Percentiles rank a stretch among this genome's conserved stretches.
These are phyloP conservation scores for Cynopterus sphinx DNA, from an alignment of 2,797 vertebrate species.

Conservation along the genomic window DNA sequence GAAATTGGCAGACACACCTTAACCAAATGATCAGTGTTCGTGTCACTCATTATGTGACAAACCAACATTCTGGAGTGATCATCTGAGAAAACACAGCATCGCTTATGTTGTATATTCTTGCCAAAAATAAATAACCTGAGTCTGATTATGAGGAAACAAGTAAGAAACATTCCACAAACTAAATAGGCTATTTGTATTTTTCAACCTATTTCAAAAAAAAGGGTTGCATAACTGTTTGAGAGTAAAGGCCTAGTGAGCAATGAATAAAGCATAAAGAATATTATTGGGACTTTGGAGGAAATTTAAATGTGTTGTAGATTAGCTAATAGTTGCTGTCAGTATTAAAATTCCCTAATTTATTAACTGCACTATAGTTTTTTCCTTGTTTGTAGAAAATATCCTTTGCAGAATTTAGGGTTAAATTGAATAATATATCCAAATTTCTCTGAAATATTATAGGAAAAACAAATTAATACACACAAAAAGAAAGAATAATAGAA, in stretches of 20 bases:
- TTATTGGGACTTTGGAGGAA: background rate
- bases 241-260: background rate
- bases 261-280: background rate
- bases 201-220: background rate
- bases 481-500: background rate
- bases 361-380: background rate
- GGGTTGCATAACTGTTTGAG: background rate
- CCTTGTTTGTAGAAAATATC: background rate
- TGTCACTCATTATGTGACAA: background rate
- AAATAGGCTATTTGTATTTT: background rate
- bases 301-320: background rate
- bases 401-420: background rate
- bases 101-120: background rate
- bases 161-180: background rate
- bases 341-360: background rate
- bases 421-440: background rate
- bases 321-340: background rate
- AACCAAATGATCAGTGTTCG: background rate
- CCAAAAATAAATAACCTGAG: background rate
- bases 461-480: background rate
- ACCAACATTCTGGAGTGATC: background rate
- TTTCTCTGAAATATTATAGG: background rate
- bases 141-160: background rate
- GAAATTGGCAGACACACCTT: background rate
- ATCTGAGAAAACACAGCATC: background rate